Evolutionary conservation across 2,797 vertebrate genomes (phyloP).

Genomic region (Rhinichthys osculus): DNA sequence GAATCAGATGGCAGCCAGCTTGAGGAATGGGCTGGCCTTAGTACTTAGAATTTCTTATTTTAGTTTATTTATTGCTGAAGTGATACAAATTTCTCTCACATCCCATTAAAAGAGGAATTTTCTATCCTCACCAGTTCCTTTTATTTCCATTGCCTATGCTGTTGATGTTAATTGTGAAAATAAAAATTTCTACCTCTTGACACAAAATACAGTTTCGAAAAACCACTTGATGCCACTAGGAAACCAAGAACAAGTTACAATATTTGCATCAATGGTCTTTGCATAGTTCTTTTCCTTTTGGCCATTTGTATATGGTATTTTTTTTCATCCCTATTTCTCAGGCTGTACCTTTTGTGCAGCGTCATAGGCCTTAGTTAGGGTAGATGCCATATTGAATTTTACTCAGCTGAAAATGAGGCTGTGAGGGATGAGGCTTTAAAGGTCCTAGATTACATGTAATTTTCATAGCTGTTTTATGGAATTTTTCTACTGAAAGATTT

Average conservation of each 20-base stretch:
- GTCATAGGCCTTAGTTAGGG: not conserved
- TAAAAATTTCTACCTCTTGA: not conserved
- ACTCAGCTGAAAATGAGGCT: not conserved
- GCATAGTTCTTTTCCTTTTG: not conserved
- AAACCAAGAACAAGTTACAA: not conserved
- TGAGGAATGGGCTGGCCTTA: not conserved
- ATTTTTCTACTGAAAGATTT: not conserved
- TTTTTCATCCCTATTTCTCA: not conserved
- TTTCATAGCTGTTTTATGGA: not conserved
- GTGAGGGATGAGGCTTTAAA: not conserved
- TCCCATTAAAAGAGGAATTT: not conserved
- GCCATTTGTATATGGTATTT: not conserved
- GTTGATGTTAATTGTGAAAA: no score
- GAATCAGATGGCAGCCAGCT: constrained; percentile 13
- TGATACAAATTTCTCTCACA: no score
- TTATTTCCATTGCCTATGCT: not conserved
- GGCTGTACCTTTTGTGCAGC: not conserved
- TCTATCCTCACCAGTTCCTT: not conserved
- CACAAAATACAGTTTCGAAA: not conserved
- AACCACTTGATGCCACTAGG: constrained; percentile 32
- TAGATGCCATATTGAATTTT: not conserved
- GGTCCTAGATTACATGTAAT: not conserved
- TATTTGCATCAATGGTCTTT: not conserved
- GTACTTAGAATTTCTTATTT: not conserved
- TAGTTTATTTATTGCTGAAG: not conserved